Base-by-base conservation (phyloP, 1,140 invertebrate species). In the Drosophila melanica region DNA sequence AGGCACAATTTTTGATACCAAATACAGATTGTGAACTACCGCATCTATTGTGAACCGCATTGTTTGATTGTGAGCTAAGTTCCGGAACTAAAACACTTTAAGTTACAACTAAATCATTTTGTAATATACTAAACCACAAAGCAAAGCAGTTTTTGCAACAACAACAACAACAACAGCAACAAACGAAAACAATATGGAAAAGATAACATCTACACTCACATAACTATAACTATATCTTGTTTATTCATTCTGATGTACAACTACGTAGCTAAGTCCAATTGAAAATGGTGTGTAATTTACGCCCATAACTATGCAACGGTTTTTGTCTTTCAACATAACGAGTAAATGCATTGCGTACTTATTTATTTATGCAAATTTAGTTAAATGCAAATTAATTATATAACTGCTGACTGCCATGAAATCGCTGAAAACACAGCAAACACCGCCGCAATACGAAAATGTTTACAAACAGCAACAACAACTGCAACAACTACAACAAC, bases 321-420 rank as follows among this genome's bases (percentile, higher is more conserved):
- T 68, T 54, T 54, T 73, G 59, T 47, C 23, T 37, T 30, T 16
- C 39, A 68, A 59, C 42, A 20, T 33, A 48, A 37, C 68, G 48
- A 27, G 41, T 70, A 78, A 89, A 71, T 79, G 68, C 55, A 75
- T 67, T 57, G 14, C 65, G 84, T 70, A 89, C 89, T 89, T 84
- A 89, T 89, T 89, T 89, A 89, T 89, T 84, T 89, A 89, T 89
- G 84, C 84, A 89, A 89, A 89, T 89, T 89, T 89, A 80, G 76
- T 89, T 87, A 77, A 84, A 87, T 89, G 84, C 79, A 75, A 89
- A 87, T 89, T 89, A 89, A 87, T 87, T 87, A 75, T 77, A 84
- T 50, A 41, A 45, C 70, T 60, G 64, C 78, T 79, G 72, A 69
- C 74, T 77, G 75, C 60, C 60, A 70, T 86, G 70, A 81, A 81